Percentiles rank a stretch among this genome's conserved stretches.
Evolutionary conservation across 2,797 vertebrate species (phyloP).

Genomic region (Myotis daubentonii): DNA sequence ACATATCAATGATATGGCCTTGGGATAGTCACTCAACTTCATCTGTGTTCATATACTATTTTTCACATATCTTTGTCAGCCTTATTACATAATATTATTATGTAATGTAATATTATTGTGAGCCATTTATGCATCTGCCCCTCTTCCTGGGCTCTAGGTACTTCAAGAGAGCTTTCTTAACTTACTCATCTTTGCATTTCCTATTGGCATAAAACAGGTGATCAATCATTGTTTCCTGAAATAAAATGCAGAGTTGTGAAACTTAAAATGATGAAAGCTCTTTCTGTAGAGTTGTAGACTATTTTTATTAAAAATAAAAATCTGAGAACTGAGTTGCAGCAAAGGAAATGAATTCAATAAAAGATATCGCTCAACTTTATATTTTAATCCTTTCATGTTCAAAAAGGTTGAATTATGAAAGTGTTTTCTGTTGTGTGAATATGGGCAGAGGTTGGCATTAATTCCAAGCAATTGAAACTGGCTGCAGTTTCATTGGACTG

Average conservation of each 20-base stretch:
- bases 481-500: not conserved
- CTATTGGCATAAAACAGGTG: not conserved
- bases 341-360: not conserved
- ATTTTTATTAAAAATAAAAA: conserved; percentile 54
- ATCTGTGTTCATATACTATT: not conserved
- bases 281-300: not conserved
- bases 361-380: not conserved
- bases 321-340: not conserved
- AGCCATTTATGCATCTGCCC: not conserved
- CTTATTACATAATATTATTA: not conserved
- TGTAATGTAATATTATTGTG: not conserved
- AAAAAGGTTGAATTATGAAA: not conserved
- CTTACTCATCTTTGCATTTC: conserved; percentile 12
- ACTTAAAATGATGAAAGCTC: not conserved
- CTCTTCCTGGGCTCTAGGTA: not conserved
- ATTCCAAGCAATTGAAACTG: conserved; percentile 1
- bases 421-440: not conserved
- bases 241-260: not conserved
- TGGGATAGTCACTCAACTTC: not conserved
- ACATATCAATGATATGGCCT: not conserved
- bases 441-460: not conserved
- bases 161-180: not conserved
- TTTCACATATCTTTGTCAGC: not conserved
- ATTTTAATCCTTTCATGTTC: conserved; percentile 29
- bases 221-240: not conserved